phyloP scores from a whole-genome alignment of 2,113 vertebrate species.

The Odontesthes bonariensis region DNA sequence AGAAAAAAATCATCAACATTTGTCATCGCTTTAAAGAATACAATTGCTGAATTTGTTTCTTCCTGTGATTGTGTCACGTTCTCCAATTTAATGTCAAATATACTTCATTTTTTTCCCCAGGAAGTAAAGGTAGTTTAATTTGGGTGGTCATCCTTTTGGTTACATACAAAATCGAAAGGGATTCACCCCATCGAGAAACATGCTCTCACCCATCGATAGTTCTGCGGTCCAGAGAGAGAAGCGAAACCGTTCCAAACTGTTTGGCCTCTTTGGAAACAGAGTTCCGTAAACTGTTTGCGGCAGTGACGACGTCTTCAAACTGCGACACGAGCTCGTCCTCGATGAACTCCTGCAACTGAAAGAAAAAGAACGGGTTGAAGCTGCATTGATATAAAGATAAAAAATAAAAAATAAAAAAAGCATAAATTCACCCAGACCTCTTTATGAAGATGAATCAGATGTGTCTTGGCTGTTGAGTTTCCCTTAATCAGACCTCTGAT shows the following conservation, averaged over 20 bases:
- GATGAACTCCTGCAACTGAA: conserved; percentile 77
- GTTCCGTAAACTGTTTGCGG: conserved; percentile 69
- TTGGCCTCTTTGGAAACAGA: conserved; percentile 77
- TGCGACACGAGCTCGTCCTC: conserved; percentile 64
- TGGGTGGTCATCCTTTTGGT: no score
- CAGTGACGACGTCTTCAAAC: conserved; percentile 60
- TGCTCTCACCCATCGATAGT: conserved; percentile 71
- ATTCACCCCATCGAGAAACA: not conserved
- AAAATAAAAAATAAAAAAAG: conserved; percentile 3
- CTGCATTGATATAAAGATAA: not conserved
- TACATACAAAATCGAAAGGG: no score
- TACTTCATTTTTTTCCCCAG: not conserved
- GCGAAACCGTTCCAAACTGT: conserved; percentile 75
- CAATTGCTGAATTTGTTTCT: not conserved
- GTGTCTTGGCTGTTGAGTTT: conserved; percentile 79
- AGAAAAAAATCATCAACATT: not conserved
- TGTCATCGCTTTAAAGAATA: not conserved
- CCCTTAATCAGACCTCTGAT: conserved; percentile 83
- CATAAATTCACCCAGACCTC: conserved; percentile 72
- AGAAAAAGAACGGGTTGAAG: not conserved
- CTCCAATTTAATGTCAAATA: no score
- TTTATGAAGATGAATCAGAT: conserved; percentile 69
- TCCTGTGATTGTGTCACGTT: not conserved
- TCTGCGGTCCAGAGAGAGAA: conserved; percentile 78
- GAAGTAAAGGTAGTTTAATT: not conserved